Evolutionary conservation across 2,113 vertebrate species (phyloP), one percentile per base, ranked within the genome.

Genomic region (Elephas maximus): DNA sequence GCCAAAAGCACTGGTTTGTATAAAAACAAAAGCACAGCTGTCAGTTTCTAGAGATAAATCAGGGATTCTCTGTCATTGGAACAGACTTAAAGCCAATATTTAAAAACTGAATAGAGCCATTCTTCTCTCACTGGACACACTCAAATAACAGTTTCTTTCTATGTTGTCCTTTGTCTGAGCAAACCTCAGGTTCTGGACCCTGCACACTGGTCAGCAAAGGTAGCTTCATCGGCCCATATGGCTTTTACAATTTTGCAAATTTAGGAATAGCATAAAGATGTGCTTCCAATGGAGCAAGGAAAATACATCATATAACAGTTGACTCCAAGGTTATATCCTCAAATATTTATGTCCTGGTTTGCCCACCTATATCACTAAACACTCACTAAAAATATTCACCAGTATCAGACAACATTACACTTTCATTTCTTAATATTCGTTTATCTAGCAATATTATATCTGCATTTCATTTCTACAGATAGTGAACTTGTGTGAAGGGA

Each of bases 1-100:
- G 77, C 97, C 67, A 20, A 94, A 97, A 85, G 97, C 92, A 28
- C 97, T 97, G 67, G 65, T 88, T 93, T 85, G 53, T 94, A 74
- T 93, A 82, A 97, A 95, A 95, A 82, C 9, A 69, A 90, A 74
- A 82, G 21, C 51, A 48, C 2, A 65, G 69, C 12, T 14, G 2
- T 96, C 60, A 81, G 87, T 88, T 63, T 57, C 65, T 0, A 83
- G 48, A 8, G 44, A 74, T 37, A 74, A 81, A 71, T 87, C 87
- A 95, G 78, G 24, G 77, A 51, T 30, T 37, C 5, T 7, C 1
- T 73, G 48, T 85, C 86, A 71, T 0, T 24, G 83, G 30, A 88
- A 69, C 18, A 78, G 78, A 91, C n/a, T 24, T 23, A 53, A 14
- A 44, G 12, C 78, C 76, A 53, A n/a, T 60, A 83, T 73, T 87